phyloP scores from a whole-genome alignment of 2,113 vertebrate genomes.

The Marmota monax region DNA sequence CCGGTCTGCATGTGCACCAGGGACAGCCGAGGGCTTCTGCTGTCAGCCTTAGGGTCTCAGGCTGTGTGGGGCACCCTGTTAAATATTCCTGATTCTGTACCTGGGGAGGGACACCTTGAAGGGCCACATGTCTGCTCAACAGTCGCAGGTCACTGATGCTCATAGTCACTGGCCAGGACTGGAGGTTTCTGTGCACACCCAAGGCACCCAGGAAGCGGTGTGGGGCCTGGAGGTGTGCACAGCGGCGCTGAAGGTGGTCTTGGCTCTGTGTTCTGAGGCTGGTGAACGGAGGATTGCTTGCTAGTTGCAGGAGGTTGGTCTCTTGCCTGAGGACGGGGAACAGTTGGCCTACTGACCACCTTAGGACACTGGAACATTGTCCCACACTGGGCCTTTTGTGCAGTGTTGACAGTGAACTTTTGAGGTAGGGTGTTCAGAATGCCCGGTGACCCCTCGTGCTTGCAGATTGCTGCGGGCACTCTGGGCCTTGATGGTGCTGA shows the following conservation, averaged over 20 bases:
- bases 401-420: neutral
- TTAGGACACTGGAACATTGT: neutral
- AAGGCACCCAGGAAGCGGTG: neutral
- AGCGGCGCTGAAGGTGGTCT: neutral
- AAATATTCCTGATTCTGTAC: neutral
- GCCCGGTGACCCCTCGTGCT: neutral
- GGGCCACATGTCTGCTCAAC: neutral
- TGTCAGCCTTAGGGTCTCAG: neutral
- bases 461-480: neutral
- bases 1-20: fast-evolving
- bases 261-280: neutral
- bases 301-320: neutral
- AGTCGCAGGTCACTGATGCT: neutral
- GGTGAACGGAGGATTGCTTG: neutral
- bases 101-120: neutral
- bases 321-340: neutral
- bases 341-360: neutral
- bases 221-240: fast-evolving
- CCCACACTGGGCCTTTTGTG: neutral
- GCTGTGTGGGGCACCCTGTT: neutral
- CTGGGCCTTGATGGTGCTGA: neutral
- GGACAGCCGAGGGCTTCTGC: neutral
- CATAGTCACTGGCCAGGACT: neutral
- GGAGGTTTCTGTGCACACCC: too few species aligned
- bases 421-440: neutral